phyloP scores from a whole-genome alignment of 1,140 invertebrate genomes.

The Neodiprion virginianus region DNA sequence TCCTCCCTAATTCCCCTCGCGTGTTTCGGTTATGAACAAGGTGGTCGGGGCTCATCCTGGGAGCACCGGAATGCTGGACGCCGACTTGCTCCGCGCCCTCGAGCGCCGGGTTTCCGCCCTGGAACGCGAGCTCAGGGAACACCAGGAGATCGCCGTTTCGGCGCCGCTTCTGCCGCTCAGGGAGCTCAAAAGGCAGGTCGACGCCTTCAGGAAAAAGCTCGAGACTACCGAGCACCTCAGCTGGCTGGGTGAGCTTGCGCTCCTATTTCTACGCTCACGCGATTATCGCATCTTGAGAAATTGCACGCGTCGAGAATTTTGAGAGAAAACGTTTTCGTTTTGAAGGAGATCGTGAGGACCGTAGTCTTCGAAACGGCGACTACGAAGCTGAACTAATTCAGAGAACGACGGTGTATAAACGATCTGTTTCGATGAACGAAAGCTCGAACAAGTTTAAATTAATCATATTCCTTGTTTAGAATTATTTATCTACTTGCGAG shows the following conservation, averaged over 20 bases:
- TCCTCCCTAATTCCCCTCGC: background rate
- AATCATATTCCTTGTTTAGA: no score
- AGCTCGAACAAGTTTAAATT: no score
- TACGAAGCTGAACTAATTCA: no score
- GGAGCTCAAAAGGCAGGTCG: slow-evolving; percentile 71
- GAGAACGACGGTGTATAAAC: no score
- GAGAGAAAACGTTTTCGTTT: no score
- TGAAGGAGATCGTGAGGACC: no score
- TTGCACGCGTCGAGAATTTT: background rate
- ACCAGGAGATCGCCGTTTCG: slow-evolving; percentile 51
- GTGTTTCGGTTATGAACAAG: slow-evolving; percentile 30
- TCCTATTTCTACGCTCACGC: background rate
- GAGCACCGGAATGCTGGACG: slow-evolving; percentile 61
- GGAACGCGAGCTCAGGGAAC: slow-evolving; percentile 65
- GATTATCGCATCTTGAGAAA: background rate
- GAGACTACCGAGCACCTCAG: slow-evolving; percentile 75
- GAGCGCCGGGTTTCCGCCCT: slow-evolving; percentile 67
- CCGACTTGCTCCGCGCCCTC: slow-evolving; percentile 61
- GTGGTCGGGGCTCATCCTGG: slow-evolving; percentile 56
- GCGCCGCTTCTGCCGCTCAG: slow-evolving; percentile 60
- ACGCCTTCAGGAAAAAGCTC: slow-evolving; percentile 70
- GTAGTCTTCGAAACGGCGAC: no score
- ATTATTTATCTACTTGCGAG: no score
- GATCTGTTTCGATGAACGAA: no score
- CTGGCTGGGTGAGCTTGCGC: slow-evolving; percentile 68